Evolutionary conservation across 2,797 vertebrate genomes (phyloP).

Genomic region (Setipinna tenuifilis): DNA sequence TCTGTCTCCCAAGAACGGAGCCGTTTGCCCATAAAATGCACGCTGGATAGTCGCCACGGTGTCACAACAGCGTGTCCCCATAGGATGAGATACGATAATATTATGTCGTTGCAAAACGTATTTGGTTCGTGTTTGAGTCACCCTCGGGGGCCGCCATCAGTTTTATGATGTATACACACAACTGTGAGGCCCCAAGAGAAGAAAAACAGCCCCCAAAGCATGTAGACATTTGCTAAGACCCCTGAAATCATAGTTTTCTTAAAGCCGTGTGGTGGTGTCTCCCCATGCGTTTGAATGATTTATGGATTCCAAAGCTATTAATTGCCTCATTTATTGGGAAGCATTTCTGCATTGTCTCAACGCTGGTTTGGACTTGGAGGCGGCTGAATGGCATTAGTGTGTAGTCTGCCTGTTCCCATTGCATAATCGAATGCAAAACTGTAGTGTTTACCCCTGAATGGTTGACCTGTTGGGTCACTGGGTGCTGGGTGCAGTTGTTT

Average conservation of each 20-base stretch:
- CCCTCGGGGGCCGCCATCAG: background rate
- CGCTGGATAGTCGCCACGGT: background rate
- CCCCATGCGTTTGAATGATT: conserved; percentile 30
- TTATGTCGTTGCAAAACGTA: conserved; percentile 12
- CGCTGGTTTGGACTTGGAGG: conserved; percentile 37
- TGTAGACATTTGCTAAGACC: conserved; percentile 37
- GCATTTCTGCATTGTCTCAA: conserved; percentile 29
- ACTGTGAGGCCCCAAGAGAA: conserved; percentile 30
- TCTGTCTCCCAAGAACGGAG: background rate
- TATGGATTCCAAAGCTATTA: conserved; percentile 38
- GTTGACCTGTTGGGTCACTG: conserved; percentile 23
- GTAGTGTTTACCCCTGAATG: background rate
- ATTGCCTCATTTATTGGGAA: conserved; percentile 51
- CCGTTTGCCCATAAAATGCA: background rate
- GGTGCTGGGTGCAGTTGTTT: conserved; percentile 51
- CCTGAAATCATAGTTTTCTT: conserved; percentile 40
- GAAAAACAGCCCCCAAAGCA: conserved; percentile 35
- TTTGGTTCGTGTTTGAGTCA: background rate
- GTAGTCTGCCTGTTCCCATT: background rate
- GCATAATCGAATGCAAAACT: conserved; percentile 4
- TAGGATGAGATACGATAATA: conserved; percentile 15
- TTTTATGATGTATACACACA: background rate
- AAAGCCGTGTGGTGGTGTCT: conserved; percentile 11
- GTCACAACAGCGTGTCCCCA: background rate
- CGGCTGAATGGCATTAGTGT: conserved; percentile 41